Conservation (phyloP, 2,113 vertebrate genomes). For the Paedocypris sp. region DNA sequence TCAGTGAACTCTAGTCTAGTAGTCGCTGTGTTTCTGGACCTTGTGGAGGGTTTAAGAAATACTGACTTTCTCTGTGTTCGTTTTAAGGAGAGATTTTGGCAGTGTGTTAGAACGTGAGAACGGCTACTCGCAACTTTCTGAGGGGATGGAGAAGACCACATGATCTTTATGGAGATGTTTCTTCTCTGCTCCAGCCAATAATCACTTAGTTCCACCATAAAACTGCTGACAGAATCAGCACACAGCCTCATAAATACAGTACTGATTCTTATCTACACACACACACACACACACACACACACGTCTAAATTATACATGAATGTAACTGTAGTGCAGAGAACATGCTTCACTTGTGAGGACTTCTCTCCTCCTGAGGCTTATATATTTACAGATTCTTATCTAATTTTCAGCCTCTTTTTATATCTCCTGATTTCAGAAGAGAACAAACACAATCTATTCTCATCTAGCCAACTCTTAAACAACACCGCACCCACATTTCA, state of each 20-base stretch:
- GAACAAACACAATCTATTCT: background rate
- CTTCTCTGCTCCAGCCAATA: constrained; percentile 4
- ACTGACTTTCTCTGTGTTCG: background rate
- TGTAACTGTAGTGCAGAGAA: background rate
- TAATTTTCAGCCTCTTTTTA: background rate
- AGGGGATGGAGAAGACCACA: background rate
- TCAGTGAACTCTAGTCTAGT: background rate
- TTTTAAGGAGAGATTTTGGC: background rate
- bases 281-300: background rate
- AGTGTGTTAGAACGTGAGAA: background rate
- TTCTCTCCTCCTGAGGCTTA: background rate
- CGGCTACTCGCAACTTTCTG: background rate
- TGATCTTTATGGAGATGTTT: constrained; percentile 1
- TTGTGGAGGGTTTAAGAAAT: background rate
- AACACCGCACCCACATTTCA: background rate
- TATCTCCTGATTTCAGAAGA: background rate
- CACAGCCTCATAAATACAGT: background rate
- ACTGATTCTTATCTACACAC: background rate
- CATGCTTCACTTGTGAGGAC: constrained; percentile 5
- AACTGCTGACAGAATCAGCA: constrained; percentile 22
- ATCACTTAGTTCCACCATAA: constrained; percentile 28
- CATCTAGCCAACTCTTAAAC: background rate
- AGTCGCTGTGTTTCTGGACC: too few relatives aligned
- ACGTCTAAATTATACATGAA: background rate
- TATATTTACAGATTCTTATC: background rate